These are phyloP conservation scores for Camptogramma bilineatum DNA, from an alignment of 2,888 invertebrate genomes.

Conservation along the genomic window DNA sequence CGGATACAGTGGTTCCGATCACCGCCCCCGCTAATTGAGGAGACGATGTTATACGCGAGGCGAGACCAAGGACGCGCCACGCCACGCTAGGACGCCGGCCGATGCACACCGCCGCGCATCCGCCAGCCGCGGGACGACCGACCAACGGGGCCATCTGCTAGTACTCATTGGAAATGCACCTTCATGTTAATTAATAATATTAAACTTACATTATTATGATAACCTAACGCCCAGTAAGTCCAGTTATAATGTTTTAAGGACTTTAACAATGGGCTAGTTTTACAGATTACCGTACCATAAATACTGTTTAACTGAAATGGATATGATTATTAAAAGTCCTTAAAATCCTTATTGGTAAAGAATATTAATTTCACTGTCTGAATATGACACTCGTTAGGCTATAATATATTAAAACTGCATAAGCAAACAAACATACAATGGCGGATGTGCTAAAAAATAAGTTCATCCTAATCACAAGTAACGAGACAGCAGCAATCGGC, in stretches of 20 bases:
- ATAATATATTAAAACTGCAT: constrained; percentile 4
- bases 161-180: constrained; percentile 29
- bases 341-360: too few relatives aligned
- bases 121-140: constrained; percentile 16
- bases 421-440: constrained; percentile 25
- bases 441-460: constrained; percentile 44
- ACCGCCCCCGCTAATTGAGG: constrained; percentile 78
- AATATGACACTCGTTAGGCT: too few relatives aligned
- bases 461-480: constrained; percentile 65
- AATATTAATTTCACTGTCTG: too few relatives aligned
- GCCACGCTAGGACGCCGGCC: constrained; percentile 23
- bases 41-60: constrained; percentile 51
- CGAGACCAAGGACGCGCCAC: constrained; percentile 43
- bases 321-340: too few relatives aligned
- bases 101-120: constrained; percentile 36
- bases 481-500: constrained; percentile 66
- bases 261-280: constrained; percentile 15
- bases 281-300: constrained; percentile 5
- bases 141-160: constrained; percentile 31
- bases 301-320: not conserved
- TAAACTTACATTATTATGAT: constrained; percentile 22
- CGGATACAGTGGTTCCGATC: constrained; percentile 79
- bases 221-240: constrained; percentile 3
- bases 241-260: constrained; percentile 11
- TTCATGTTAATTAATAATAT: constrained; percentile 32